These are phyloP conservation scores for Hipposideros larvatus DNA, from an alignment of 2,797 vertebrate genomes.

Conservation along the genomic window DNA sequence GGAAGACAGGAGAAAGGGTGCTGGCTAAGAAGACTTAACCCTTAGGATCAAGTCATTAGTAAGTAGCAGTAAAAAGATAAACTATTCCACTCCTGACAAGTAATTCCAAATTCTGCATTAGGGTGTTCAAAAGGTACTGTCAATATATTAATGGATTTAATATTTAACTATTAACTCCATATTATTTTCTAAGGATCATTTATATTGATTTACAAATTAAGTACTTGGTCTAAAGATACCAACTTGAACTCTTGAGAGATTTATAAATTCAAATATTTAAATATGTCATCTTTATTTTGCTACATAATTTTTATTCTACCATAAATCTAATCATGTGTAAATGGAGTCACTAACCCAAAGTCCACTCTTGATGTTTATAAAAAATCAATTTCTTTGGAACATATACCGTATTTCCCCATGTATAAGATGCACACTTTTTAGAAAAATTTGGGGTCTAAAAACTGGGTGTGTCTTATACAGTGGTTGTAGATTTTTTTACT, in stretches of 20 bases:
- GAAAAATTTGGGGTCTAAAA: too few species aligned
- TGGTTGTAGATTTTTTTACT: too few species aligned
- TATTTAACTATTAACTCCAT: background rate
- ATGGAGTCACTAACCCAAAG: background rate
- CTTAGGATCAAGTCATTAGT: background rate
- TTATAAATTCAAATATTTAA: conserved; percentile 36
- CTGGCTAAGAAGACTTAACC: background rate
- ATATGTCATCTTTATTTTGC: conserved; percentile 26
- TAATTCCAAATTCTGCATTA: conserved; percentile 16
- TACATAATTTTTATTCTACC: conserved; percentile 21
- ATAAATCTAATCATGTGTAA: background rate
- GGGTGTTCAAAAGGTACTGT: background rate
- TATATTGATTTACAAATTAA: conserved; percentile 13
- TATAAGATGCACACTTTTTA: too few species aligned
- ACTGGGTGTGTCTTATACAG: too few species aligned
- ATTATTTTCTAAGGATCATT: conserved; percentile 9
- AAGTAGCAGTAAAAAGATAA: background rate
- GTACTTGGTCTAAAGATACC: background rate
- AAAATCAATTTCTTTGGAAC: conserved; percentile 48
- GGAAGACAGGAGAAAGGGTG: background rate
- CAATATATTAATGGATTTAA: background rate
- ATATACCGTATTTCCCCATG: background rate
- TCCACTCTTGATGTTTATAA: background rate
- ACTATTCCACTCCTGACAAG: background rate
- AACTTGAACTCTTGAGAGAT: background rate